phyloP scores from a whole-genome alignment of 2,113 vertebrate species.

The Aplodontia rufa region DNA sequence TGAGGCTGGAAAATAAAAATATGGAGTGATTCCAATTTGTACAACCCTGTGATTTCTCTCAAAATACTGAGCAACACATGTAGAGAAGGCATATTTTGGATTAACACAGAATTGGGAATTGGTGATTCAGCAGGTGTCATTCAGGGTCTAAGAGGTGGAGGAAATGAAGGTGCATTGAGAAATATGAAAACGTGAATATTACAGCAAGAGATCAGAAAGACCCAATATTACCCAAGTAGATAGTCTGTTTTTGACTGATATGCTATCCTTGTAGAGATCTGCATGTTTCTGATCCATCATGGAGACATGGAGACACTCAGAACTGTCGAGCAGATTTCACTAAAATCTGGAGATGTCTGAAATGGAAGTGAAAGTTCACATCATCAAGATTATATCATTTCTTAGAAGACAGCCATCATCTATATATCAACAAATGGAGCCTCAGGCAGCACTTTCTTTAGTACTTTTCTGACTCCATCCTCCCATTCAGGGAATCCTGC shows the following conservation, averaged over 20 bases:
- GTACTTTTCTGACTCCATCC: background rate
- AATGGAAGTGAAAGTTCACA: slow-evolving; percentile 52
- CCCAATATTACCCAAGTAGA: background rate
- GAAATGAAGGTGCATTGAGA: background rate
- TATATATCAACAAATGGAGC: background rate
- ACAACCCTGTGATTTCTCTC: background rate
- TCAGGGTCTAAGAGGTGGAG: background rate
- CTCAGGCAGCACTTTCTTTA: background rate
- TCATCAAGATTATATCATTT: slow-evolving; percentile 29
- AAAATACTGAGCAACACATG: background rate
- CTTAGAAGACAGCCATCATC: slow-evolving; percentile 15
- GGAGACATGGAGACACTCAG: background rate
- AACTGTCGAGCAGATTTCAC: slow-evolving; percentile 10
- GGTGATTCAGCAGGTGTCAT: background rate
- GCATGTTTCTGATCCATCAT: background rate
- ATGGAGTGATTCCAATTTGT: background rate
- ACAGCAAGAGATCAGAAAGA: background rate
- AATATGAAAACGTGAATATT: background rate
- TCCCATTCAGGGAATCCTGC: background rate
- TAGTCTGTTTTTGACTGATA: background rate
- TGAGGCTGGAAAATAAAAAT: background rate
- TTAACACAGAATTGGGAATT: background rate
- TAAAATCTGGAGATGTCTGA: slow-evolving; percentile 35
- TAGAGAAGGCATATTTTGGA: background rate
- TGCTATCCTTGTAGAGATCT: background rate